phyloP scores from a whole-genome alignment of 2,888 invertebrate genomes.

The Melikaiella ostensackeni region DNA sequence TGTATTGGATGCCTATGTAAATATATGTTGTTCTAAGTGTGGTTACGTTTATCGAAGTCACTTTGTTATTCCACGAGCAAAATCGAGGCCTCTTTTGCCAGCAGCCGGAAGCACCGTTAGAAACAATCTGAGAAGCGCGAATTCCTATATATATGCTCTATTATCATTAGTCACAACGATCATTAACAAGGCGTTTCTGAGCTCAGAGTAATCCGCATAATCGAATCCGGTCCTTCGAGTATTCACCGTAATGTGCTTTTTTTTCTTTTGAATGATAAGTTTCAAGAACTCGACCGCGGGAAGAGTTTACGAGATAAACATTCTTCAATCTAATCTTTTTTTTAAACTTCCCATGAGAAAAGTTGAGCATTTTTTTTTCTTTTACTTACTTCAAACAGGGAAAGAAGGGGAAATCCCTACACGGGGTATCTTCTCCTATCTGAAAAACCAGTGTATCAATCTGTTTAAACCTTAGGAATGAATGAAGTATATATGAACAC shows the following conservation, averaged over 20 bases:
- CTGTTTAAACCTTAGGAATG: too few species aligned
- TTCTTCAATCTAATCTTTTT: neutral
- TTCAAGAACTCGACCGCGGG: slow-evolving; percentile 12
- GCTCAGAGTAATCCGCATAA: slow-evolving; percentile 1
- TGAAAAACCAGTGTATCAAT: too few species aligned
- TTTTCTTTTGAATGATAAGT: slow-evolving; percentile 12
- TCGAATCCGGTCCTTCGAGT: slow-evolving; percentile 32
- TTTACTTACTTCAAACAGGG: too few species aligned
- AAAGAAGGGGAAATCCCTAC: too few species aligned
- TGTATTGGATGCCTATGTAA: neutral
- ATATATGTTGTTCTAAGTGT: neutral
- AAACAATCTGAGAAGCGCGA: neutral
- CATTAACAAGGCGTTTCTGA: neutral
- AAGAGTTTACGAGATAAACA: slow-evolving; percentile 12
- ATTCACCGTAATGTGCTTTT: neutral
- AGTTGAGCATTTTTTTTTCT: too few species aligned
- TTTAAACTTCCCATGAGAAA: neutral
- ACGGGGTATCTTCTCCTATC: too few species aligned
- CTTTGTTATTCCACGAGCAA: neutral
- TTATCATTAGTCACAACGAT: slow-evolving; percentile 3
- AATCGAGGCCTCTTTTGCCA: neutral
- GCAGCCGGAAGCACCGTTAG: neutral
- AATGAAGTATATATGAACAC: too few species aligned
- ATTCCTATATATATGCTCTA: neutral
- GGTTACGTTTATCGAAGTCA: neutral